These are phyloP conservation scores for Bubalus kerabau DNA, from an alignment of 2,113 vertebrate genomes.

Conservation along the genomic window DNA sequence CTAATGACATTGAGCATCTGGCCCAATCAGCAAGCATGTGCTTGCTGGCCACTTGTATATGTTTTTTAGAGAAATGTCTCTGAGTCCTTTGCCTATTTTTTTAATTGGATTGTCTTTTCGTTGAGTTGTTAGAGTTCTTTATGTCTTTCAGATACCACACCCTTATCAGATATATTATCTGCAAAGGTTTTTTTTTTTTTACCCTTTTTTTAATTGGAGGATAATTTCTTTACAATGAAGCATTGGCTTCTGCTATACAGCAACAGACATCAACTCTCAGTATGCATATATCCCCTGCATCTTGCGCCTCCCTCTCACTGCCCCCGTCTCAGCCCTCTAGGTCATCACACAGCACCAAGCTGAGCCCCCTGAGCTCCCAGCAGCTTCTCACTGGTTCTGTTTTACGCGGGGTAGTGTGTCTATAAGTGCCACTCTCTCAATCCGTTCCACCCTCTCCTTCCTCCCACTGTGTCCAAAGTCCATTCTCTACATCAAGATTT, in stretches of 20 bases:
- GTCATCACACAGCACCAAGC: neutral
- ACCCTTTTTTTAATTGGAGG: neutral
- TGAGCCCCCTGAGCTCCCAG: neutral
- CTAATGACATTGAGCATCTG: neutral
- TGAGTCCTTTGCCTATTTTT: neutral
- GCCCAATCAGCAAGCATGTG: neutral
- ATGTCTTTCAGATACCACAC: neutral
- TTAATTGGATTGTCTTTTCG: neutral
- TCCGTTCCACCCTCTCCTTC: neutral
- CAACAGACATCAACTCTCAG: neutral
- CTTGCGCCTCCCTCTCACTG: neutral
- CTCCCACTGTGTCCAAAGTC: neutral
- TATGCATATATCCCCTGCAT: neutral
- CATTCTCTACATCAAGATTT: neutral
- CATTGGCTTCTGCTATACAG: neutral
- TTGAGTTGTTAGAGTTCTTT: neutral
- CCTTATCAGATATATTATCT: neutral
- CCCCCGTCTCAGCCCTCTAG: neutral
- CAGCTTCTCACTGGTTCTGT: neutral
- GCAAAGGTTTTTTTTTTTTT: neutral
- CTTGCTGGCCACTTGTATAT: neutral
- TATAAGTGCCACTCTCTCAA: neutral
- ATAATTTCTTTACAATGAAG: neutral
- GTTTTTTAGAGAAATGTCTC: neutral
- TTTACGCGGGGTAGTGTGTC: accelerated